Evolutionary conservation across 2,888 invertebrate species (phyloP).

Genomic region (Spodoptera picta): DNA sequence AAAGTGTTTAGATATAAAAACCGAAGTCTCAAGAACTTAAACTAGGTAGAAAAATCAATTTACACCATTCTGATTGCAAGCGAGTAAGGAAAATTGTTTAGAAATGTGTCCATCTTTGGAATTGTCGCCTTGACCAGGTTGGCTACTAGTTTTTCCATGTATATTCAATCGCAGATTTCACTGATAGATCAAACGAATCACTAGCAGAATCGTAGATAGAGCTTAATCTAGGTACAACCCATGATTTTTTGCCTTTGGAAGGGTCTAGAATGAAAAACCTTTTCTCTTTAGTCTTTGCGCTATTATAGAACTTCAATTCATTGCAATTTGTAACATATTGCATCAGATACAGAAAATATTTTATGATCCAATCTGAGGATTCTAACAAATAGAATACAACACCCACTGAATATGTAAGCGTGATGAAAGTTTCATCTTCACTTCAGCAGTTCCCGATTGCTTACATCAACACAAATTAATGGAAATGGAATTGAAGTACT

Average conservation of each 20-base stretch:
- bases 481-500: slow-evolving; percentile 6
- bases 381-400: no score
- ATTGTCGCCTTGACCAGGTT: slow-evolving; percentile 35
- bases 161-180: slow-evolving; percentile 47
- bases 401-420: slow-evolving; percentile 1
- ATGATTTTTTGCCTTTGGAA: no score
- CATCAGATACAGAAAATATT: no score
- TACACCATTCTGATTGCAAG: slow-evolving; percentile 18
- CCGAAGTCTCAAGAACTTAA: slow-evolving; percentile 6
- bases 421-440: slow-evolving; percentile 9
- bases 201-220: slow-evolving; percentile 6
- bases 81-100: slow-evolving; percentile 47
- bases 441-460: slow-evolving; percentile 32
- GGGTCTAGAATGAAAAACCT: neutral
- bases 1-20: neutral
- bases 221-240: no score
- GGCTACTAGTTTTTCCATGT: slow-evolving; percentile 40
- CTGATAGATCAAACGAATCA: slow-evolving; percentile 29
- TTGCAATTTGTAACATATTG: no score
- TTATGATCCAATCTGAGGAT: no score
- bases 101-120: slow-evolving; percentile 53
- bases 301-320: no score
- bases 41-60: slow-evolving; percentile 13
- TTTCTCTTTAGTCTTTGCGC: neutral
- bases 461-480: slow-evolving; percentile 26